Percentiles rank a stretch among this genome's conserved stretches.
These are phyloP conservation scores for Drosophila melanosoma DNA, from an alignment of 2,888 invertebrate species.

Conservation along the genomic window DNA sequence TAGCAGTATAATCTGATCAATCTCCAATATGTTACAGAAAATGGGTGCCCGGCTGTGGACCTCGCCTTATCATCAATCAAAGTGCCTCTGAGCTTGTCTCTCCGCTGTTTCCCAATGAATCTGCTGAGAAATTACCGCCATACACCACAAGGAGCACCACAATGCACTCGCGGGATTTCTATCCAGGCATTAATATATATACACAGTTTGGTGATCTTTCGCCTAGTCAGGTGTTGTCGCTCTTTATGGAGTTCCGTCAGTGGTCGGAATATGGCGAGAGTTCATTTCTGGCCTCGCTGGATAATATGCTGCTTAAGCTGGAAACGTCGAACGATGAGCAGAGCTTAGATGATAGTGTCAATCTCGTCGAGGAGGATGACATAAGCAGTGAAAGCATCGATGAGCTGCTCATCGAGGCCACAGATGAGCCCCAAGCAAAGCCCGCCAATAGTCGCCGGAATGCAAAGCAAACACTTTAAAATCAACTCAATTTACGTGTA, in stretches of 20 bases:
- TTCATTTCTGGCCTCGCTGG: constrained; percentile 88
- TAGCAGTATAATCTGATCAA: not conserved
- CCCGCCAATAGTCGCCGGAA: constrained; percentile 37
- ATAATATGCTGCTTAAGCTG: constrained; percentile 87
- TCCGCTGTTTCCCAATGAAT: constrained; percentile 63
- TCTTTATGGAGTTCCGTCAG: constrained; percentile 87
- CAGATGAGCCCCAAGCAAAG: constrained; percentile 14
- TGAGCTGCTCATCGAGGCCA: constrained; percentile 37
- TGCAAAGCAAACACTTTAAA: constrained; percentile 29
- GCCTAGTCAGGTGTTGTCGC: constrained; percentile 87
- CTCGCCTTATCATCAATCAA: constrained; percentile 86
- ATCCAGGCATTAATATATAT: constrained; percentile 88
- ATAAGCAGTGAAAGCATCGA: constrained; percentile 46
- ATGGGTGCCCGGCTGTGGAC: constrained; percentile 91
- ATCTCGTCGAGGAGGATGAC: constrained; percentile 81
- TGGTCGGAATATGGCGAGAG: constrained; percentile 89
- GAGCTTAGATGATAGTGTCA: constrained; percentile 67
- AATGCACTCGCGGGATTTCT: constrained; percentile 77
- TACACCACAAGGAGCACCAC: constrained; percentile 74
- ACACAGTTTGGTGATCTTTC: constrained; percentile 90
- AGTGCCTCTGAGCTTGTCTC: constrained; percentile 20
- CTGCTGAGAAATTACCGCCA: constrained; percentile 66
- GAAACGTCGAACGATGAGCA: constrained; percentile 84
- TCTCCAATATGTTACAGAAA: constrained; percentile 84
- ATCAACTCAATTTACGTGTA: constrained; percentile 25